phyloP scores from a whole-genome alignment of 2,113 vertebrate species.

The Xenopus tropicalis region DNA sequence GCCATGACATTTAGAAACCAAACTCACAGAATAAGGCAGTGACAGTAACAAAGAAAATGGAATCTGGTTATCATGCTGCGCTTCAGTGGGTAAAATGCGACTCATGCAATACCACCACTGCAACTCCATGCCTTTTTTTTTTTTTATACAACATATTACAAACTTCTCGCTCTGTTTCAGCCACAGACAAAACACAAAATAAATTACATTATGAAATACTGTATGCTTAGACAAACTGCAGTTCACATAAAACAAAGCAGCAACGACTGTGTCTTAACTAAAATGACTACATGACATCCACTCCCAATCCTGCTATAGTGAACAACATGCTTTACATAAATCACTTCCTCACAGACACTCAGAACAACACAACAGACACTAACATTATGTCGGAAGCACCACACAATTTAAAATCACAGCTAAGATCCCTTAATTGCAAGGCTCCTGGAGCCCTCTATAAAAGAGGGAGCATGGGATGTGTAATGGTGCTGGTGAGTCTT shows the following conservation, averaged over 20 bases:
- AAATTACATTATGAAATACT: not conserved
- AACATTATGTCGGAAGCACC: not conserved
- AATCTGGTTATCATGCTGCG: no score
- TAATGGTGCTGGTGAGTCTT: constrained; percentile 2
- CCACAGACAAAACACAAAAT: not conserved
- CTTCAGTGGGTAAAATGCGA: no score
- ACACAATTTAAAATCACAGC: constrained; percentile 6
- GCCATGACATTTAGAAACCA: no score
- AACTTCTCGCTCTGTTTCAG: no score
- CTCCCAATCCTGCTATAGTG: not conserved
- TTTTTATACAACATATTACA: no score
- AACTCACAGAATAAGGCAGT: no score
- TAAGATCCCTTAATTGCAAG: constrained; percentile 1
- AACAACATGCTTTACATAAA: not conserved
- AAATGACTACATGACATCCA: not conserved
- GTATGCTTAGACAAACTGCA: not conserved
- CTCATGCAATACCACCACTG: no score
- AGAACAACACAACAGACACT: not conserved
- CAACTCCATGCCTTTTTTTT: no score
- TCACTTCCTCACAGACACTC: not conserved
- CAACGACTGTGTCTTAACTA: not conserved
- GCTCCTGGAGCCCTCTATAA: not conserved
- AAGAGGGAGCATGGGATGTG: not conserved
- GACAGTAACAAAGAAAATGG: no score
- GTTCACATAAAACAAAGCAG: not conserved